A percentile compares a stretch with the other conserved stretches of the same genome.
These are phyloP conservation scores for Epiperipatus broadwayi DNA, from an alignment of 2,888 invertebrate genomes.

Conservation along the genomic window DNA sequence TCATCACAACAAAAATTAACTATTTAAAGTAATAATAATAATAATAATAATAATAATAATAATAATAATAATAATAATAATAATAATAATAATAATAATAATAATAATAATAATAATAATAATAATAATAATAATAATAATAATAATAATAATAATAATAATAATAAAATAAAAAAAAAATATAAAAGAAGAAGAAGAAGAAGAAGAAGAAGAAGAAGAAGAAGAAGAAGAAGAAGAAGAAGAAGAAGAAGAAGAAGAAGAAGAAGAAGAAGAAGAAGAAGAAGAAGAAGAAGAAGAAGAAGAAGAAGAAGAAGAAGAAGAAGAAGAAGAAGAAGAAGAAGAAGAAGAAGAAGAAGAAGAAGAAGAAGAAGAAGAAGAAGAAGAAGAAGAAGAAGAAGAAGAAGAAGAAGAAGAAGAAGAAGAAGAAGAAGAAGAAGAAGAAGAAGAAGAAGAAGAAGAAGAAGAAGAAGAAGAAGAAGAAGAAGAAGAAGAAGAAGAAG, in stretches of 20 bases:
- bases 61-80: too few relatives aligned
- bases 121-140: slow-evolving; percentile 15
- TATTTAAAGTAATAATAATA: too few relatives aligned
- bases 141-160: slow-evolving; percentile 15
- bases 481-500: not conserved
- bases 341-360: slow-evolving; percentile 13
- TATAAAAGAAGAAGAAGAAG: too few relatives aligned
- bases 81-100: too few relatives aligned
- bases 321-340: slow-evolving; percentile 12
- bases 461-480: not conserved
- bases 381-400: slow-evolving; percentile 7
- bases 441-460: slow-evolving; percentile 6
- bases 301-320: slow-evolving; percentile 11
- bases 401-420: slow-evolving; percentile 8
- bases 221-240: slow-evolving; percentile 8
- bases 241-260: slow-evolving; percentile 5
- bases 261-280: slow-evolving; percentile 8
- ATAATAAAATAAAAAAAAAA: slow-evolving; percentile 11
- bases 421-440: slow-evolving; percentile 6
- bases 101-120: too few relatives aligned
- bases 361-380: slow-evolving; percentile 8
- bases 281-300: slow-evolving; percentile 11
- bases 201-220: slow-evolving; percentile 7
- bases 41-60: too few relatives aligned
- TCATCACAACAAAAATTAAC: too few relatives aligned